phyloP scores from a whole-genome alignment of 1,140 invertebrate genomes.

The Druon quercuslanigerum region DNA sequence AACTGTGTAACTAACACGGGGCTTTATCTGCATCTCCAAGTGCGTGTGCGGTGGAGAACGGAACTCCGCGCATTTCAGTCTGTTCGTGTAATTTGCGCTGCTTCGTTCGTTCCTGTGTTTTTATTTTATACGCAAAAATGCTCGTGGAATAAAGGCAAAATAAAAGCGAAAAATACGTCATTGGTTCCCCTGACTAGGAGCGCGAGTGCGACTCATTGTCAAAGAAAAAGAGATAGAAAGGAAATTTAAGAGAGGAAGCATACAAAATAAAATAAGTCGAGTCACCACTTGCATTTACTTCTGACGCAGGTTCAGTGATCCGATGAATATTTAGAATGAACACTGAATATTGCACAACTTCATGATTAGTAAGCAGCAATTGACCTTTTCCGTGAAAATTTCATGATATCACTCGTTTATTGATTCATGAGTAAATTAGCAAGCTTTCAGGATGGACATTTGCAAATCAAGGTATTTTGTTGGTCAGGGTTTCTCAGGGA shows the following conservation, averaged over 20 bases:
- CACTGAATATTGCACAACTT: not conserved
- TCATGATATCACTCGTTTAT: too few species aligned
- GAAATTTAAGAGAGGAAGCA: not conserved
- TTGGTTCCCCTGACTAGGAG: not conserved
- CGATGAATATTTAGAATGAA: constrained; percentile 26
- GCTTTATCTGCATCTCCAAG: not conserved
- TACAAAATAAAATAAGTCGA: not conserved
- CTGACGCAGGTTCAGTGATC: constrained; percentile 2
- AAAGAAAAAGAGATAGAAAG: not conserved
- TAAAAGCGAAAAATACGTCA: not conserved
- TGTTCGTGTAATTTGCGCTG: not conserved
- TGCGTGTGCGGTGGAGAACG: not conserved
- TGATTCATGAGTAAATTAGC: too few species aligned
- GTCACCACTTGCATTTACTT: not conserved
- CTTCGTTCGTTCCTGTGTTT: not conserved
- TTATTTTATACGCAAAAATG: not conserved
- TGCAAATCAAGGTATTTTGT: too few species aligned
- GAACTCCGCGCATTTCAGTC: not conserved
- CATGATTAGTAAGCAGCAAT: constrained; percentile 9
- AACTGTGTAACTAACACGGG: not conserved
- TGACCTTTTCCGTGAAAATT: constrained; percentile 4
- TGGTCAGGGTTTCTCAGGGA: too few species aligned
- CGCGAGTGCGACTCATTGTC: not conserved
- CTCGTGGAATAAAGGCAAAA: not conserved
- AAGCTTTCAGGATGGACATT: too few species aligned